Base-by-base conservation (phyloP, 2,888 invertebrate species). In the Rotaria socialis region DNA sequence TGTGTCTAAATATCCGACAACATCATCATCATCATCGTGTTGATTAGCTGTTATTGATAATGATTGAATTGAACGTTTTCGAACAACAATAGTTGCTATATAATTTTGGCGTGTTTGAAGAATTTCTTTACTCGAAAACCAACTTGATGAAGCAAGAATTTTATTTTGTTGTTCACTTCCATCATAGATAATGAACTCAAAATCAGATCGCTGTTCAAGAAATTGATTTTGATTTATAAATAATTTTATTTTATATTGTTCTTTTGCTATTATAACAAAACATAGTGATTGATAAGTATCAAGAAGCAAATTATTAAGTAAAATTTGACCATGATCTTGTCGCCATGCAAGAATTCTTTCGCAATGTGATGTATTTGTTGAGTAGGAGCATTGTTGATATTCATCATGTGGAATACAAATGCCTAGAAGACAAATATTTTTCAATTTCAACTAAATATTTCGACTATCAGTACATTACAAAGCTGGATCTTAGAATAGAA, bases 221-320 rank as follows among this genome's bases (percentile, higher is more conserved):
- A 80, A n/a, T 22, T 47, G 3, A 80, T 47, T 10, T 11, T 43
- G 43, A 80, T 80, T 80, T 11, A 80, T 19, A 6, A 24, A 22
- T 19, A 80, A 47, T 80, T 80, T 80, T 22, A 80, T 43, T 80
- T 80, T 80, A n/a, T 80, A 47, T n/a, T 80, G 24, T 80, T 47
- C 22, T 80, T 80, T 22, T 43, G 80, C 80, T 24, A 80, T 47
- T 22, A 80, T 47, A 24, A 80, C n/a, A 10, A 47, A 80, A 80
- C 80, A 80, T 47, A 80, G 14, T 24, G 80, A 80, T 47, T 80
- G 43, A 67, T 67, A 16, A 1, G 2, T 67, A 11, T 67, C 35
- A 35, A 67, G 35, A 35, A 67, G 0, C 14, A 16, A 3, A 19
- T 67, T 19, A 35, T 35, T 35, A 19, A 67, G 35, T 35, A 27